Evolutionary conservation across 2,888 invertebrate species (phyloP), one percentile per base, ranked within the genome.

Genomic region (Cacoxenus indagator): DNA sequence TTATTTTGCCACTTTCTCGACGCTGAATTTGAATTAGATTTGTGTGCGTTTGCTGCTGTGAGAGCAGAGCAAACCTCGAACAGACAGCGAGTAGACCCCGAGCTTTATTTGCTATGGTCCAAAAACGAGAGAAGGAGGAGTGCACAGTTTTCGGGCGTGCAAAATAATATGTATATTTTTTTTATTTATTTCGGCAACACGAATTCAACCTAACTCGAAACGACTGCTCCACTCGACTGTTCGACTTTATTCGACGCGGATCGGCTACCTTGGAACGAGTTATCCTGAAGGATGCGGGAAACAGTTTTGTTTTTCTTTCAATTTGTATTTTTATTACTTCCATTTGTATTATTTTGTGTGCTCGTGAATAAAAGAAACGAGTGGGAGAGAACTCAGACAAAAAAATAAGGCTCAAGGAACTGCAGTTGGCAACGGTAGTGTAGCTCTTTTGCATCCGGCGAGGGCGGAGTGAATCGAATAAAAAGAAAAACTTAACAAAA

Each of bases 271-370:
- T n/a, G n/a, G 37, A 14, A 37, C 37, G 14, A 37, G 9, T 37
- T 37, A 37, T 37, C 37, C 37, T 37, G 51, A 51, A 51, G 51
- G 22, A 5, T 19, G 64, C 43, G 8, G 43, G 57, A 82, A 84
- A 83, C 78, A 86, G 84, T 86, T 81, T 86, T 85, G 84, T 85
- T 84, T 85, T 85, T 82, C 81, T 84, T 86, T 84, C 84, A 84
- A 84, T 84, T 84, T 84, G 84, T 84, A 85, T 82, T 85, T 85
- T 84, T 84, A 84, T 84, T 84, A 84, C 84, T 81, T 84, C 84
- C 84, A 81, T 81, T 84, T 81, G 84, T 81, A 84, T 81, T 81
- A 84, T 81, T 84, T 76, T 81, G 81, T 83, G 75, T 82, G 81
- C 84, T 84, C 81, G 84, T 81, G 81, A 81, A 81, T 81, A 81